Percentiles rank a stretch among this genome's conserved stretches.
phyloP scores from a whole-genome alignment of 1,140 invertebrate genomes.

The Dermatophagoides farinae region DNA sequence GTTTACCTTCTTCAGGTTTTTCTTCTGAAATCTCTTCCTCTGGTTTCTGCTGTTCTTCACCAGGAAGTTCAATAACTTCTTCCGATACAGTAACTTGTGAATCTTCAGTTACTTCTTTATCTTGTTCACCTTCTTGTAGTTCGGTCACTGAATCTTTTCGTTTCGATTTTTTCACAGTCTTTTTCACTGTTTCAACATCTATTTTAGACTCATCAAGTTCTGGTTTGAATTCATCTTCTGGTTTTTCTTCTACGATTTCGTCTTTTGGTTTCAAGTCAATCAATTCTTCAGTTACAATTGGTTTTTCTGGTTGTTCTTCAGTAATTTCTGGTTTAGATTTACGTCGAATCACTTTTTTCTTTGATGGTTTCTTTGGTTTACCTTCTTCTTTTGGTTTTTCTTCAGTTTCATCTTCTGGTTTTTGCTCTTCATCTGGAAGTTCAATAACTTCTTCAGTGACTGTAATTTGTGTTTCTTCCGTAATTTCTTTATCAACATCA shows the following conservation, averaged over 20 bases:
- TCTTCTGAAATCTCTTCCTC: neutral
- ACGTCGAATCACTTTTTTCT: too few relatives aligned
- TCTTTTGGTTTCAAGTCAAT: too few relatives aligned
- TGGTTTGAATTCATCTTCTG: too few relatives aligned
- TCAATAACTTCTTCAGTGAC: constrained; percentile 21
- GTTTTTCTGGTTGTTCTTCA: too few relatives aligned
- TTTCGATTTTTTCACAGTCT: neutral
- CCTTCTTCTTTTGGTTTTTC: neutral
- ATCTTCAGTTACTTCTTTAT: too few relatives aligned
- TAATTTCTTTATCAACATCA: neutral
- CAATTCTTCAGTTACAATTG: too few relatives aligned
- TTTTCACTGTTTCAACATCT: neutral
- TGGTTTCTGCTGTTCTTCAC: neutral
- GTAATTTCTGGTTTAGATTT: too few relatives aligned
- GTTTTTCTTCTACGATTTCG: too few relatives aligned
- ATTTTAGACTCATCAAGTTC: constrained; percentile 5
- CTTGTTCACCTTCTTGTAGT: too few relatives aligned
- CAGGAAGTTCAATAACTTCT: neutral
- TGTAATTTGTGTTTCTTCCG: constrained; percentile 13
- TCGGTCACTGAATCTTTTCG: too few relatives aligned
- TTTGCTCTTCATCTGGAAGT: neutral
- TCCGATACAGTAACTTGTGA: too few relatives aligned
- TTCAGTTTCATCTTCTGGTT: neutral
- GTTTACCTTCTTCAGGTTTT: neutral
- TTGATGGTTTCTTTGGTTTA: neutral